Conservation (phyloP, 2,888 invertebrate species). For the Hypercompe scribonia region DNA sequence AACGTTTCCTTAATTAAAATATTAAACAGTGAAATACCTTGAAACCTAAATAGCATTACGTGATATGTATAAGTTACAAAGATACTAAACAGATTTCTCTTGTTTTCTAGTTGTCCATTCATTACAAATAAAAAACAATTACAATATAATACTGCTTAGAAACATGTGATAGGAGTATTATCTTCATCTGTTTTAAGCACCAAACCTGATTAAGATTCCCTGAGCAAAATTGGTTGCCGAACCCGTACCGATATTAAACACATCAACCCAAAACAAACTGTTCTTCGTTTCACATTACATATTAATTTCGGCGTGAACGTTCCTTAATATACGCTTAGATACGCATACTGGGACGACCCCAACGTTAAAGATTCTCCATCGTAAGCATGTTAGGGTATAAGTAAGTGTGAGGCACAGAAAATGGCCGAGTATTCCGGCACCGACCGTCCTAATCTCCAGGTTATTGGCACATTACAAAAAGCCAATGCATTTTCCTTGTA, state of each 20-base stretch:
- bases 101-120: background rate
- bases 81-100: background rate
- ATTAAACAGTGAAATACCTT: background rate
- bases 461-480: slow-evolving; percentile 83
- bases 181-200: background rate
- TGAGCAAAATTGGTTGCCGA: slow-evolving; percentile 5
- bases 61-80: background rate
- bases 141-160: background rate
- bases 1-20: background rate
- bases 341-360: slow-evolving; percentile 44
- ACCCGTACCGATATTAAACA: slow-evolving; percentile 18
- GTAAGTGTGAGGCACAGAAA: slow-evolving; percentile 63
- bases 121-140: background rate
- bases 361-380: slow-evolving; percentile 59
- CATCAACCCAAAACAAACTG: slow-evolving; percentile 26
- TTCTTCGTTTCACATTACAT: slow-evolving; percentile 35
- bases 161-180: background rate
- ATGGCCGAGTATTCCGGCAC: slow-evolving; percentile 63
- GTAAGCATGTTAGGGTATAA: slow-evolving; percentile 64
- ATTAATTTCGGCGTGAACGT: slow-evolving; percentile 46
- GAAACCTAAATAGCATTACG: background rate
- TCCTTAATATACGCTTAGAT: slow-evolving; percentile 44
- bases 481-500: slow-evolving; percentile 80
- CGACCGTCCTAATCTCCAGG: slow-evolving; percentile 70
- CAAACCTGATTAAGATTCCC: background rate